These are phyloP conservation scores for Recurvirostra avosetta DNA, from an alignment of 2,113 vertebrate genomes.

Conservation along the genomic window DNA sequence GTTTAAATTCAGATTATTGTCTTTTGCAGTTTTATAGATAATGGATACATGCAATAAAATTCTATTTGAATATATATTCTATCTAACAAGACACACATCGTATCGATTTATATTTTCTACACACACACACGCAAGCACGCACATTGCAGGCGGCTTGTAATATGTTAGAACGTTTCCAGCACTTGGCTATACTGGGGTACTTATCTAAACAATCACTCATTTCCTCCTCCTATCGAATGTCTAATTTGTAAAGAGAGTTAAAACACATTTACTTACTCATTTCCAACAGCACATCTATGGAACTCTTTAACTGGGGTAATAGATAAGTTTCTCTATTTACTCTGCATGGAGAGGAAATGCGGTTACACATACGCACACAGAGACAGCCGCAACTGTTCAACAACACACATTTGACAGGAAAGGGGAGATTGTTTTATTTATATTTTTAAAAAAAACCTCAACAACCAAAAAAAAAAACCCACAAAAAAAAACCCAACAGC, in stretches of 20 bases:
- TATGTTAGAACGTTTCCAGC: constrained; percentile 22
- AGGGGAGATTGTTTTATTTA: neutral
- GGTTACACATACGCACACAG: neutral
- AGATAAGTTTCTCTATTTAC: constrained; percentile 60
- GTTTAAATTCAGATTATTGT: constrained; percentile 54
- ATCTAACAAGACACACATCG: constrained; percentile 27
- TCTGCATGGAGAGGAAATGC: constrained; percentile 18
- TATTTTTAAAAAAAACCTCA: neutral
- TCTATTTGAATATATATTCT: constrained; percentile 53
- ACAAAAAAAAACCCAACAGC: neutral
- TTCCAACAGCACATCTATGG: constrained; percentile 34
- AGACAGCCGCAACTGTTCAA: neutral
- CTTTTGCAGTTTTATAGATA: constrained; percentile 24
- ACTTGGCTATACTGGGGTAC: constrained; percentile 25
- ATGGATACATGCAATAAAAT: constrained; percentile 41
- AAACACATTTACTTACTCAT: constrained; percentile 56
- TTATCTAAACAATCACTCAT: constrained; percentile 63
- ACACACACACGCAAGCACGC: neutral
- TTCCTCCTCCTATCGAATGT: constrained; percentile 57
- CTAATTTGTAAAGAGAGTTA: constrained; percentile 52
- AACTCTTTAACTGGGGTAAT: constrained; percentile 23
- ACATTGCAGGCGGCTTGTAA: neutral
- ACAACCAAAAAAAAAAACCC: neutral
- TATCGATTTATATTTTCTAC: constrained; percentile 58
- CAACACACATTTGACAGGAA: neutral